phyloP scores from a whole-genome alignment of 2,888 invertebrate species.

The Criorhina ranunculi region DNA sequence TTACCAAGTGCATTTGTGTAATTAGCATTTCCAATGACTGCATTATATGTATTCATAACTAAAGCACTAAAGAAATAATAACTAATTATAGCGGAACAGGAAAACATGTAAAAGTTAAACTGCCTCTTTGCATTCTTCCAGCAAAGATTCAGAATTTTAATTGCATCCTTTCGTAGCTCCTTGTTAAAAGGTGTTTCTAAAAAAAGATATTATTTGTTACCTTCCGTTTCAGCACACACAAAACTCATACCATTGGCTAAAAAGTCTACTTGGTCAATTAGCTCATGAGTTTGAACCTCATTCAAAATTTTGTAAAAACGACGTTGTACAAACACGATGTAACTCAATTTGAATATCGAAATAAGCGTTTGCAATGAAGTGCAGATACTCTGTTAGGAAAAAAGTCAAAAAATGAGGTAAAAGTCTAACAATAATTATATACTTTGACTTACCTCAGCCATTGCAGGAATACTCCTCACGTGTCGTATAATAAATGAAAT shows the following conservation, averaged over 20 bases:
- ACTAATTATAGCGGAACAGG: conserved; percentile 73
- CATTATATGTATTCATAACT: conserved; percentile 78
- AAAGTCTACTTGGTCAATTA: conserved; percentile 38
- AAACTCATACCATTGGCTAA: conserved; percentile 36
- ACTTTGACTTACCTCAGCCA: conserved; percentile 50
- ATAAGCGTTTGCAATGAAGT: conserved; percentile 38
- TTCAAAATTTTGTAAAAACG: conserved; percentile 25
- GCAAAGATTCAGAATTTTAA: conserved; percentile 77
- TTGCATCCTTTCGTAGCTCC: conserved; percentile 77
- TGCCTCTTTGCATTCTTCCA: conserved; percentile 80
- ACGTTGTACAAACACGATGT: conserved; percentile 32
- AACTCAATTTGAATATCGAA: conserved; percentile 50
- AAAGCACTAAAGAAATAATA: conserved; percentile 79
- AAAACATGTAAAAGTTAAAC: conserved; percentile 78
- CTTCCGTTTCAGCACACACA: too few relatives aligned
- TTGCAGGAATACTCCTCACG: conserved; percentile 13
- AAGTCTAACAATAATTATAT: neutral
- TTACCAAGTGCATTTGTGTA: conserved; percentile 79
- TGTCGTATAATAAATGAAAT: conserved; percentile 1
- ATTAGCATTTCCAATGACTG: conserved; percentile 66
- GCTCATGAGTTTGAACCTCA: conserved; percentile 40
- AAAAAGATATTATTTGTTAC: neutral
- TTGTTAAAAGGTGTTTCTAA: conserved; percentile 78
- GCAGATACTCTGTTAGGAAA: conserved; percentile 34
- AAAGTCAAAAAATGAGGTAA: neutral